These are phyloP conservation scores for Drosophila grimshawi DNA, from an alignment of 1,140 invertebrate species.

Conservation along the genomic window DNA sequence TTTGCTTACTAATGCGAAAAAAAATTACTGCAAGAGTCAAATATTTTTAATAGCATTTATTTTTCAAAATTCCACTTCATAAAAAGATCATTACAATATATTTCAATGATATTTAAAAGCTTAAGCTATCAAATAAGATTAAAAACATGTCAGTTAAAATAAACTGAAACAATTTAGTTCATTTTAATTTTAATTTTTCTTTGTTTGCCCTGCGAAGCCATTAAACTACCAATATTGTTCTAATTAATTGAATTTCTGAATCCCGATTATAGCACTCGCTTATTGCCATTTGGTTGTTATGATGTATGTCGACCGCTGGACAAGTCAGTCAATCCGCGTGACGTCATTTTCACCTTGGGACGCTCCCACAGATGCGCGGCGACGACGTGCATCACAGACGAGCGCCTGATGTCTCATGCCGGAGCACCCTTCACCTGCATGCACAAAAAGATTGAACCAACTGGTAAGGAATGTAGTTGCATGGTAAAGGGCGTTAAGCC, in stretches of 20 bases:
- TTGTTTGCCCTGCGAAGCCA: no score
- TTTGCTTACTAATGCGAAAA: no score
- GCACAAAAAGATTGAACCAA: neutral
- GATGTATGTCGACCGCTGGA: conserved; percentile 60
- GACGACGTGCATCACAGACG: conserved; percentile 53
- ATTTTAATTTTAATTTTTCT: no score
- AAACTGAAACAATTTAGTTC: no score
- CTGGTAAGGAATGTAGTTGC: conserved; percentile 32
- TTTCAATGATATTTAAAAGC: no score
- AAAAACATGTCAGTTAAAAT: no score
- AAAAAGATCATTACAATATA: no score
- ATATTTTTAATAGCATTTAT: no score
- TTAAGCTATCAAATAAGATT: no score
- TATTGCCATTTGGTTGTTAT: conserved; percentile 49
- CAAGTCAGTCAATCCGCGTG: conserved; percentile 38
- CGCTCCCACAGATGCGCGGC: conserved; percentile 40
- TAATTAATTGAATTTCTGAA: neutral
- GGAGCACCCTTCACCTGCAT: conserved; percentile 45
- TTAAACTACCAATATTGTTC: no score
- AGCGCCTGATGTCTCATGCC: conserved; percentile 52
- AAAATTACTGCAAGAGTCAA: no score
- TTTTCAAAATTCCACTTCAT: no score
- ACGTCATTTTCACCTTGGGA: conserved; percentile 64
- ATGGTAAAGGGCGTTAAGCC: conserved; percentile 3
- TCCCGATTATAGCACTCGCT: conserved; percentile 5